A percentile compares a stretch with the other conserved stretches of the same genome.
Conservation (phyloP, 2,113 vertebrate species). For the Scophthalmus maximus region DNA sequence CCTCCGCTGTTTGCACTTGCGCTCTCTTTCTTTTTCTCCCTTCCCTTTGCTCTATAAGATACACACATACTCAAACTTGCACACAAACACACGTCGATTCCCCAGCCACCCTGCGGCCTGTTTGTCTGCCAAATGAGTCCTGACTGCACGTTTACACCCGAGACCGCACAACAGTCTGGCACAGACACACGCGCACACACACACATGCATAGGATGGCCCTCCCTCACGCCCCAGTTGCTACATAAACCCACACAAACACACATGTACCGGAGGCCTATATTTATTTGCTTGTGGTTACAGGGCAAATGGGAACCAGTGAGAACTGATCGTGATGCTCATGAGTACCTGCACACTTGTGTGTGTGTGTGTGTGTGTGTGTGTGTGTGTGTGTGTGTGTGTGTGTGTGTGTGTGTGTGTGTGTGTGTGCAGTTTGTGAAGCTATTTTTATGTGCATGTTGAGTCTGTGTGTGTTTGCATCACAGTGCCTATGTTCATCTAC, state of each 20-base stretch:
- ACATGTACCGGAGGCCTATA: conserved; percentile 71
- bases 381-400: conserved; percentile 18
- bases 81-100: conserved; percentile 76
- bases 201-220: conserved; percentile 61
- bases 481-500: background rate
- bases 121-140: conserved; percentile 84
- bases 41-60: conserved; percentile 70
- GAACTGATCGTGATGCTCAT: conserved; percentile 60
- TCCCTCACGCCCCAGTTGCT: conserved; percentile 78
- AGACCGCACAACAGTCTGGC: conserved; percentile 77
- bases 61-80: conserved; percentile 68
- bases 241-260: conserved; percentile 64
- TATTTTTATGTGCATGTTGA: conserved; percentile 13
- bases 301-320: conserved; percentile 74
- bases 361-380: conserved; percentile 5
- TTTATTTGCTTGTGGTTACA: conserved; percentile 80
- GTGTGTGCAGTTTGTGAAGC: conserved; percentile 21
- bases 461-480: conserved; percentile 14
- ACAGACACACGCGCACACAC: conserved; percentile 58
- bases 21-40: conserved; percentile 55
- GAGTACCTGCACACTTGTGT: conserved; percentile 43
- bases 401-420: conserved; percentile 16
- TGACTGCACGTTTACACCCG: conserved; percentile 82
- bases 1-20: conserved; percentile 66
- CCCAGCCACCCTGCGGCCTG: conserved; percentile 79